Evolutionary conservation across 2,888 invertebrate species (phyloP), one percentile per base, ranked within the genome.

Genomic region (Diogma glabrata): DNA sequence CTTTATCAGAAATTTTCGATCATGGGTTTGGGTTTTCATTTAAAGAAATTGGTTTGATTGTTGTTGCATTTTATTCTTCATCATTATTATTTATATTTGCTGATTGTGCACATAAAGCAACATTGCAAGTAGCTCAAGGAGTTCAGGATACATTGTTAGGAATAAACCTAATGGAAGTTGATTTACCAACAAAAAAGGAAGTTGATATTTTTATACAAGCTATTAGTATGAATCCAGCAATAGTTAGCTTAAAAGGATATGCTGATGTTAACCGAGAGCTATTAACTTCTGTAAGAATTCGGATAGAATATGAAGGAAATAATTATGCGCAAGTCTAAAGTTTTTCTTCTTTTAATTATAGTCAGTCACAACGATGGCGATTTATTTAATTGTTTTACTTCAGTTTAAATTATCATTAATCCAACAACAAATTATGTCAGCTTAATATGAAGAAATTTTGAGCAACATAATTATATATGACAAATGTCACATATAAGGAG

Each of bases 221-320:
- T 1, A 81, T 82, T 48, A 76, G 80, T 64, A 77, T 82, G 78
- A 82, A 82, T 63, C 81, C 82, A 5, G 81, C 82, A 0, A 78
- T 79, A 16, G 82, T 82, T 1, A 81, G 79, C 23, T 65, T 82
- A 46, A 77, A 78, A 60, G 82, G 82, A 20, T 82, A 81, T 58
- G 77, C 78, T 1, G 66, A 79, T 56, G 79, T 82, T 17, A 81
- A 81, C 62, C 72, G 82, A 51, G 78, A 80, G 60, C 65, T 82
- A 3, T 65, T 82, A 14, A 77, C 81, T 33, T 78, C 81, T 56
- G 82, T 81, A 63, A 69, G 74, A 64, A 51, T n/a, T n/a, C n/a
- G n/a, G 23, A 16, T 33, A 26, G 17, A 51, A 47, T 30, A 14
- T 40, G 16, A 22, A 19, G 30, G 16, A 23, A 36, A 12, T 19